A percentile compares a stretch with the other conserved stretches of the same genome.
Conservation (phyloP, 2,113 vertebrate genomes). For the Stomatorhinus ivindoensis region DNA sequence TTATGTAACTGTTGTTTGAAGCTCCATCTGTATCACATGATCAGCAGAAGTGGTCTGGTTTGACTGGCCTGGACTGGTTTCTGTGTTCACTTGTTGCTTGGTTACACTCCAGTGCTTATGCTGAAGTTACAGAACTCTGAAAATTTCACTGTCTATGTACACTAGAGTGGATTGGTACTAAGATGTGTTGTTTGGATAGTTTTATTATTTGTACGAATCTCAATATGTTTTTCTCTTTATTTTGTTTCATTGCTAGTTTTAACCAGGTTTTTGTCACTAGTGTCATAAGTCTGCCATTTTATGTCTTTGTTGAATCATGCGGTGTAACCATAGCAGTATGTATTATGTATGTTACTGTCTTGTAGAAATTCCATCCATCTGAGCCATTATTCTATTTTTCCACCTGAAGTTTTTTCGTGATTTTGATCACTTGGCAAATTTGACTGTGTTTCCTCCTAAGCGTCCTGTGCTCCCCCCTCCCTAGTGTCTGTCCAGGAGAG, state of each 20-base stretch:
- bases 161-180: background rate
- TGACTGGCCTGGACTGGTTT: background rate
- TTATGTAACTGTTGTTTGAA: background rate
- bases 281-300: background rate
- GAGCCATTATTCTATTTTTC: background rate
- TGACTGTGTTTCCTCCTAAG: background rate
- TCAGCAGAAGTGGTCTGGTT: background rate
- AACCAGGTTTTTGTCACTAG: background rate
- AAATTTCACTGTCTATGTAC: background rate
- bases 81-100: background rate
- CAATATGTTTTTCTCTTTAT: background rate
- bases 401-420: background rate
- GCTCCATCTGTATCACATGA: background rate
- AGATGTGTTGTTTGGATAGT: background rate
- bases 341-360: background rate
- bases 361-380: background rate
- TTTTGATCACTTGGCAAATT: background rate
- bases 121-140: background rate
- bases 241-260: background rate
- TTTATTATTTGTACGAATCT: background rate
- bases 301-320: background rate
- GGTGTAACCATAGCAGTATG: background rate
- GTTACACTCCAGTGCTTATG: background rate
- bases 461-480: background rate
- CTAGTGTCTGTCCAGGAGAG: constrained; percentile 96